These are phyloP conservation scores for Apostichopus parvimensis DNA, from an alignment of 35 echinoderm and acorn worm species.

Conservation along the genomic window DNA sequence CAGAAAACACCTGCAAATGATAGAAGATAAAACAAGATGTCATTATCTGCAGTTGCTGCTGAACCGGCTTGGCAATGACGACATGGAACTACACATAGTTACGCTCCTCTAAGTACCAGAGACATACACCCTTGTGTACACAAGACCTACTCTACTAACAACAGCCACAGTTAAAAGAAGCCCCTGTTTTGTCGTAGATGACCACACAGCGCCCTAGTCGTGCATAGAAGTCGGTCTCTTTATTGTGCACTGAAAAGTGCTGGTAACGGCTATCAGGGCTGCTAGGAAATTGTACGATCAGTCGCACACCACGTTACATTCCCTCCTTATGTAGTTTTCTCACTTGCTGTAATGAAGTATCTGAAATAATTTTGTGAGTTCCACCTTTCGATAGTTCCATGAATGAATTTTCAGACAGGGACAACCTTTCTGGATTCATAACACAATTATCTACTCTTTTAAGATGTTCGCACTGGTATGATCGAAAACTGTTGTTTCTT, in stretches of 20 bases:
- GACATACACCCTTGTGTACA: conserved; percentile 4
- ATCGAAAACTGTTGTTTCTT: conserved; percentile 3
- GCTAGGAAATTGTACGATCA: conserved; percentile 26
- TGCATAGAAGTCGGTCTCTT: background rate
- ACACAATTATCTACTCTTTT: conserved; percentile 29
- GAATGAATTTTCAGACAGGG: background rate
- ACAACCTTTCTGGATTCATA: background rate
- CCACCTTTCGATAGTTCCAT: background rate
- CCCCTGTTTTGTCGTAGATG: background rate
- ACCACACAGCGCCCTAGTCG: conserved; percentile 23
- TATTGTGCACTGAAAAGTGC: conserved; percentile 21
- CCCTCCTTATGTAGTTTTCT: background rate
- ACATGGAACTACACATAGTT: no score
- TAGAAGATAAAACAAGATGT: no score
- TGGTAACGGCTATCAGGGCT: background rate
- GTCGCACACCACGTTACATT: background rate
- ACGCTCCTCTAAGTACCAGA: conserved; percentile 5
- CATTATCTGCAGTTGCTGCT: no score
- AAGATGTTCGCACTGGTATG: conserved; percentile 30
- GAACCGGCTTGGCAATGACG: no score
- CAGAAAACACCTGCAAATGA: no score
- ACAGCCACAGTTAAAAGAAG: background rate
- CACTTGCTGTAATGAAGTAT: background rate
- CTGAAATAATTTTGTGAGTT: background rate
- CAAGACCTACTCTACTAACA: conserved; percentile 16